Evolutionary conservation across 2,888 invertebrate genomes (phyloP).

Genomic region (Dasysyrphus albostriatus): DNA sequence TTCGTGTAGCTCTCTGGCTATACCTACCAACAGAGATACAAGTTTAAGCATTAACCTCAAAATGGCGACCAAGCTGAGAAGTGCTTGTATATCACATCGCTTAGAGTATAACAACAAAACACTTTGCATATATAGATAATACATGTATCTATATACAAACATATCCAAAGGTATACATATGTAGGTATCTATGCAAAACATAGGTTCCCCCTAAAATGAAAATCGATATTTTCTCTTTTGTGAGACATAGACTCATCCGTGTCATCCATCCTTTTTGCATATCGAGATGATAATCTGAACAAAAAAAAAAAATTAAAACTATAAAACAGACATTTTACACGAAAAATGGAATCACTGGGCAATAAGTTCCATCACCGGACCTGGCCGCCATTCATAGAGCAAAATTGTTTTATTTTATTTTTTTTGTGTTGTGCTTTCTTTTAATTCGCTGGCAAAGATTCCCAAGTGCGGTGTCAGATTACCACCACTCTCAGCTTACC

Average conservation of each 20-base stretch:
- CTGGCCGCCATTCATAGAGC: slow-evolving; percentile 34
- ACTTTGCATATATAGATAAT: slow-evolving; percentile 49
- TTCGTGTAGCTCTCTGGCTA: slow-evolving; percentile 32
- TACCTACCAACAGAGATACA: slow-evolving; percentile 47
- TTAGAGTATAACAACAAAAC: slow-evolving; percentile 55
- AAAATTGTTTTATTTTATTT: background rate
- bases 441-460: slow-evolving; percentile 31
- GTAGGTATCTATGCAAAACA: background rate
- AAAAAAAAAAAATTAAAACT: slow-evolving; percentile 20
- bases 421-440: slow-evolving; percentile 12
- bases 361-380: slow-evolving; percentile 29
- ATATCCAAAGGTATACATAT: background rate
- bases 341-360: slow-evolving; percentile 46
- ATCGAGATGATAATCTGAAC: background rate
- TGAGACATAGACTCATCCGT: slow-evolving; percentile 59
- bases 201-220: slow-evolving; percentile 56
- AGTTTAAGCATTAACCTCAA: slow-evolving; percentile 77
- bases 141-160: background rate
- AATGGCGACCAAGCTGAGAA: slow-evolving; percentile 76
- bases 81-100: slow-evolving; percentile 72
- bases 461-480: slow-evolving; percentile 42
- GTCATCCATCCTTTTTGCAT: slow-evolving; percentile 48
- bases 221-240: slow-evolving; percentile 70
- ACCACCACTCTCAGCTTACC: slow-evolving; percentile 37
- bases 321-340: slow-evolving; percentile 53